Evolutionary conservation across 2,888 invertebrate genomes (phyloP).

Genomic region (Odontomyia ornata): DNA sequence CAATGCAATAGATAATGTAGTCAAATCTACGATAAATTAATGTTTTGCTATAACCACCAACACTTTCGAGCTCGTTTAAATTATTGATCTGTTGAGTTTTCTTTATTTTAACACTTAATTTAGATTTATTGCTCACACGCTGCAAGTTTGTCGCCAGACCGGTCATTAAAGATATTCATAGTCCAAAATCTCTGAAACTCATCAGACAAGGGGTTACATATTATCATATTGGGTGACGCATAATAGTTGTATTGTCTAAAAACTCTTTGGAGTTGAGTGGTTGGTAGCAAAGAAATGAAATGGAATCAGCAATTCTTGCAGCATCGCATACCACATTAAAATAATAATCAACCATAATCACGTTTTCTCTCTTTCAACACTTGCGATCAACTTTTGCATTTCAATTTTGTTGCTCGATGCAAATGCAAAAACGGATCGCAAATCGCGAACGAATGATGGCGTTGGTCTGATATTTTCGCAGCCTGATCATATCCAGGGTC

Average conservation of each 20-base stretch:
- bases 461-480: not conserved
- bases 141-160: not conserved
- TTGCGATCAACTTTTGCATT: conserved; percentile 13
- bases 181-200: too few species aligned
- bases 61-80: too few species aligned
- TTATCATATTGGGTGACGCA: not conserved
- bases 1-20: too few species aligned
- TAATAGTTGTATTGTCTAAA: not conserved
- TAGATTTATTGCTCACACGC: not conserved
- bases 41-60: too few species aligned
- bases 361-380: not conserved
- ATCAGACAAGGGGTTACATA: not conserved
- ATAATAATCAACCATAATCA: not conserved
- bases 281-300: too few species aligned
- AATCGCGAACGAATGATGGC: too few species aligned
- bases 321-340: not conserved
- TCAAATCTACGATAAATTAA: too few species aligned
- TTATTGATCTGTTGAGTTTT: not conserved
- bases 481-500: not conserved
- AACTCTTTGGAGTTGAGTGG: not conserved
- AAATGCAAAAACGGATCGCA: not conserved
- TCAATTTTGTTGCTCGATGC: not conserved
- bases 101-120: not conserved
- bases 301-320: not conserved
- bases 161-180: too few species aligned